Conservation (phyloP, 2,797 vertebrate species). For the Miichthys miiuy region DNA sequence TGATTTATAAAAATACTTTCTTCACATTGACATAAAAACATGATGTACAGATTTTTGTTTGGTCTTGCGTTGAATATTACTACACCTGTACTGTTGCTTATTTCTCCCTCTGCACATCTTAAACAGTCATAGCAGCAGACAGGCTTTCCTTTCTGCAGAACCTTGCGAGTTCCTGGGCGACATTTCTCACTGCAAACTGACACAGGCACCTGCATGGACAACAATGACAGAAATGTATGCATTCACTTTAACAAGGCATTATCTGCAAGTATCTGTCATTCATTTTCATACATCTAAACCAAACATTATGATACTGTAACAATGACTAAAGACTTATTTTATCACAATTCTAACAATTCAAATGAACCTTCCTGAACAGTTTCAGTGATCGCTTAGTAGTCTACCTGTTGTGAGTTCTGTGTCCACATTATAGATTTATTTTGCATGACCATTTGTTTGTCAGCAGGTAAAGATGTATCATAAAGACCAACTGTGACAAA, state of each 20-base stretch:
- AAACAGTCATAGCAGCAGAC: slow-evolving; percentile 4
- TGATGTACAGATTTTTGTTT: background rate
- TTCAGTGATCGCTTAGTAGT: background rate
- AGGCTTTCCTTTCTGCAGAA: background rate
- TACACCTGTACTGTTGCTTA: background rate
- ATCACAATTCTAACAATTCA: background rate
- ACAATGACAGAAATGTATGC: background rate
- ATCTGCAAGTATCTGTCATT: background rate
- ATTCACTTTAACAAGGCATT: background rate
- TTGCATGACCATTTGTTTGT: background rate
- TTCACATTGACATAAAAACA: no score
- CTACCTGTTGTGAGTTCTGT: background rate
- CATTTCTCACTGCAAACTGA: background rate
- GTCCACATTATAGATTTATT: background rate
- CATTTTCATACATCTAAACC: background rate
- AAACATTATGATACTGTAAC: background rate
- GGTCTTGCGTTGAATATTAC: background rate
- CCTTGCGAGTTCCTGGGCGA: background rate
- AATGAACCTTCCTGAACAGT: background rate
- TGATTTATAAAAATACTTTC: no score
- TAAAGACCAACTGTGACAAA: slow-evolving; percentile 54
- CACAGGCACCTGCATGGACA: background rate
- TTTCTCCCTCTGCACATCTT: background rate
- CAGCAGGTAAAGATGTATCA: background rate
- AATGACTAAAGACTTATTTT: background rate